These are phyloP conservation scores for Catocala sponsa DNA, from an alignment of 2,888 invertebrate genomes.

Conservation along the genomic window DNA sequence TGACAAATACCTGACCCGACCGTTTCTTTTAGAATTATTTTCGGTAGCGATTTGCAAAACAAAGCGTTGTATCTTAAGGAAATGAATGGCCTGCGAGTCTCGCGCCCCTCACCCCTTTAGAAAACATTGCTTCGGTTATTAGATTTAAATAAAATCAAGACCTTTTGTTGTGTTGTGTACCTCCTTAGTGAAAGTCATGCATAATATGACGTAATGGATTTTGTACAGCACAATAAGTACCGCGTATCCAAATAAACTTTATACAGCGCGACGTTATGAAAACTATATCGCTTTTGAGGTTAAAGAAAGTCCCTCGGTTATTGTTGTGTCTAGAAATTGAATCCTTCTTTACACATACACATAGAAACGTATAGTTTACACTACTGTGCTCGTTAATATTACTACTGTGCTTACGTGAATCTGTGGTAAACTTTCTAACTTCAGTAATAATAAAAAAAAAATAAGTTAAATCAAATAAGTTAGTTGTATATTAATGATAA, in stretches of 20 bases:
- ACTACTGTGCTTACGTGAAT: too few relatives aligned
- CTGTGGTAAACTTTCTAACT: too few relatives aligned
- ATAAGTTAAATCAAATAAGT: too few relatives aligned
- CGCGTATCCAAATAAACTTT: conserved; percentile 4
- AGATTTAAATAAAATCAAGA: conserved; percentile 66
- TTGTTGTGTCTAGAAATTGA: too few relatives aligned
- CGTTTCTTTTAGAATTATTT: conserved; percentile 76
- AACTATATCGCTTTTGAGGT: too few relatives aligned
- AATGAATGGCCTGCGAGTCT: conserved; percentile 72
- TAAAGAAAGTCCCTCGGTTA: too few relatives aligned
- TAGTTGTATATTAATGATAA: too few relatives aligned
- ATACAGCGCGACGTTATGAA: background rate
- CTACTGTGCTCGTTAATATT: too few relatives aligned
- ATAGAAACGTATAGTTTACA: too few relatives aligned
- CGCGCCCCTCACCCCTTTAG: conserved; percentile 56
- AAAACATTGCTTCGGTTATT: conserved; percentile 65
- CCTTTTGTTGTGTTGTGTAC: conserved; percentile 60
- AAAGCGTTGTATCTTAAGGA: conserved; percentile 86
- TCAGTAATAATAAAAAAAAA: too few relatives aligned
- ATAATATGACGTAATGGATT: conserved; percentile 43
- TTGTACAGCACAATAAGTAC: conserved; percentile 24
- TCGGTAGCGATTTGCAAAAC: conserved; percentile 86
- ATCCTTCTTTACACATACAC: too few relatives aligned
- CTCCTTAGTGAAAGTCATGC: conserved; percentile 32
- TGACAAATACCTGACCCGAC: conserved; percentile 53